Evolutionary conservation across 2,888 invertebrate genomes (phyloP), one percentile per base, ranked within the genome.

Genomic region (Lepidocyrtinus sp.): DNA sequence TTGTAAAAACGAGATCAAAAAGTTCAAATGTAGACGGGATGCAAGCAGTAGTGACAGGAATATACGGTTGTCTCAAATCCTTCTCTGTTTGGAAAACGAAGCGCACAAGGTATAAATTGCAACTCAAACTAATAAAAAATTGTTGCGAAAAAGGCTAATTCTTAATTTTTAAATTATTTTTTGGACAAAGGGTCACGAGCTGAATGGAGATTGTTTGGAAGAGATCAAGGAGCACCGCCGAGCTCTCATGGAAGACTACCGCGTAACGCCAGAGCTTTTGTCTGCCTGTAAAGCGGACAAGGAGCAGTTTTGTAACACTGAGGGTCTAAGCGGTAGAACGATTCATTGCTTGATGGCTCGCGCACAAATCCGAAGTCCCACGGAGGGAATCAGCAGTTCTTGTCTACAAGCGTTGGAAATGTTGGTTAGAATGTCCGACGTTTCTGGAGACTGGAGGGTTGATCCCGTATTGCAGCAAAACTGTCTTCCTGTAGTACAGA

Each of bases 331-430:
- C 1, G 96, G 96, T 0, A 93, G 94, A 88, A 98, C 98, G 0
- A 94, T 99, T 85, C 98, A 99, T 88, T 99, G 99, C 88, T 90
- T 99, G 61, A 96, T 99, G 96, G 94, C 95, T 55, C 93, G 95
- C 89, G 94, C 95, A 0, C 92, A 94, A 86, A 91, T 91, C 0
- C 91, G 92, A 84, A 91, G 91, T 87, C 90, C 91, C 87, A 92
- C 91, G 87, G 92, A 92, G 7, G 90, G 93, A 83, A 92, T 96
- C 26, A 92, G 93, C 45, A 88, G 91, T 19, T 90, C 90, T 68
- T 97, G 96, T 87, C 92, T 93, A 88, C 91, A 93, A 88, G 94
- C 95, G 62, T 89, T 98, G 81, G 95, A 96, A 89, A 90, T 91
- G 46, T 89, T 98, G 61, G 90, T 98, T 1, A 94, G 94, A 89